These are phyloP conservation scores for Chlorops oryzae DNA, from an alignment of 1,140 invertebrate genomes.

Conservation along the genomic window DNA sequence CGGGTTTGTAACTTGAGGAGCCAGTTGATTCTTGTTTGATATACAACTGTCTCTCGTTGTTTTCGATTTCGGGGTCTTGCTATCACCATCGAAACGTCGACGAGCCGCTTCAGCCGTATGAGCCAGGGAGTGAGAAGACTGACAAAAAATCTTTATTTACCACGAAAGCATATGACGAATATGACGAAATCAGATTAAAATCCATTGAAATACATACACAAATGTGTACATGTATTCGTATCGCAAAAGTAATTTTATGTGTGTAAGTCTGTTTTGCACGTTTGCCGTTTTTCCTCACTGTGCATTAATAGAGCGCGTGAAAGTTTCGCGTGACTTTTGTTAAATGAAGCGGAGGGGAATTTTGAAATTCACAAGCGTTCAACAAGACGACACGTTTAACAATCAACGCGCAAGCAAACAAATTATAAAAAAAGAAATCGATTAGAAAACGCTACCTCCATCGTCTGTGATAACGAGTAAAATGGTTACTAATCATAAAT, in stretches of 20 bases:
- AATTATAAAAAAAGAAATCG: not conserved
- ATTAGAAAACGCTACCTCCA: too few relatives aligned
- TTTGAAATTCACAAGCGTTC: constrained; percentile 39
- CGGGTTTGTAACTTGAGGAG: constrained; percentile 45
- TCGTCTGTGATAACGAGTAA: too few relatives aligned
- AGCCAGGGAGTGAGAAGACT: not conserved
- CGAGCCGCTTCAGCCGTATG: not conserved
- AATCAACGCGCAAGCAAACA: constrained; percentile 21
- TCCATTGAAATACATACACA: constrained; percentile 13
- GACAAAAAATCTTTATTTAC: too few relatives aligned
- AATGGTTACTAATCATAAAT: too few relatives aligned
- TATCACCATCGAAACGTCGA: constrained; percentile 19
- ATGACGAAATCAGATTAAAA: constrained; percentile 7
- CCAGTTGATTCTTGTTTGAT: constrained; percentile 30
- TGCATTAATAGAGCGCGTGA: too few relatives aligned
- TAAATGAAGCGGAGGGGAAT: too few relatives aligned
- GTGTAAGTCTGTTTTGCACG: too few relatives aligned
- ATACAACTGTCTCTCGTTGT: constrained; percentile 46
- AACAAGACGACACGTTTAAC: constrained; percentile 45
- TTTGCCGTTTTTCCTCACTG: too few relatives aligned
- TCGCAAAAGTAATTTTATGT: too few relatives aligned
- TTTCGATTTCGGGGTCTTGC: constrained; percentile 47
- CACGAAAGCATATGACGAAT: too few relatives aligned
- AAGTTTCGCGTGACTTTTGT: too few relatives aligned
- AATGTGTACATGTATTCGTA: constrained; percentile 46